Evolutionary conservation across 2,113 vertebrate genomes (phyloP).

Genomic region (Cranoglanis bouderius): DNA sequence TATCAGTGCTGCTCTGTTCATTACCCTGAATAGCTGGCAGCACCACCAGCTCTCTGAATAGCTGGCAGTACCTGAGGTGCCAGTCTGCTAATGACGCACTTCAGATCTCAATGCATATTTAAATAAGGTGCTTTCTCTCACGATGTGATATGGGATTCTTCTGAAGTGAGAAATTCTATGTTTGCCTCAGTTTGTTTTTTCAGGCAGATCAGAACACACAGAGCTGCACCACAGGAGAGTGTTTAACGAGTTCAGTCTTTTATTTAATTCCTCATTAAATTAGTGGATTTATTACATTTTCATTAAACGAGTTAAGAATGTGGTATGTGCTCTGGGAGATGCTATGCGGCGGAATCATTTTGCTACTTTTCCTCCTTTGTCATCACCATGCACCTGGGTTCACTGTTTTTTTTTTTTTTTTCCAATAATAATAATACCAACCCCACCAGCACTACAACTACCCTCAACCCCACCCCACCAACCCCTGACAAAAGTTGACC

Average conservation of each 20-base stretch:
- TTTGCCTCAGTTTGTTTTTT: background rate
- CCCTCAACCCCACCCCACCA: too few relatives aligned
- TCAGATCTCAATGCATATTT: slow-evolving; percentile 26
- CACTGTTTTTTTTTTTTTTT: background rate
- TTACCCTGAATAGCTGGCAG: background rate
- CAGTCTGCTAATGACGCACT: slow-evolving; percentile 41
- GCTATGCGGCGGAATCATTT: background rate
- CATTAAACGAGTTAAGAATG: background rate
- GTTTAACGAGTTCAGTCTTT: background rate
- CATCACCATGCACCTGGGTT: background rate
- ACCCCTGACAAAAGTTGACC: too few relatives aligned
- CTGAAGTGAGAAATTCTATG: slow-evolving; percentile 8
- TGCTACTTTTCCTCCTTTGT: background rate
- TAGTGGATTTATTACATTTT: background rate
- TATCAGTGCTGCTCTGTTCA: background rate
- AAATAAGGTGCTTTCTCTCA: slow-evolving; percentile 34
- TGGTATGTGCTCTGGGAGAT: background rate
- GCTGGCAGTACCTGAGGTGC: slow-evolving; percentile 6
- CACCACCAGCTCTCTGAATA: background rate
- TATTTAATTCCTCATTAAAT: background rate
- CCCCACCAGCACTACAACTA: too few relatives aligned
- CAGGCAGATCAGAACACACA: background rate
- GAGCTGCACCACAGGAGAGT: background rate
- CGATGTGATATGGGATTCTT: slow-evolving; percentile 6
- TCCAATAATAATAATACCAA: background rate